phyloP scores from a whole-genome alignment of 2,797 vertebrate genomes.

The Alcedo quadribrachys region DNA sequence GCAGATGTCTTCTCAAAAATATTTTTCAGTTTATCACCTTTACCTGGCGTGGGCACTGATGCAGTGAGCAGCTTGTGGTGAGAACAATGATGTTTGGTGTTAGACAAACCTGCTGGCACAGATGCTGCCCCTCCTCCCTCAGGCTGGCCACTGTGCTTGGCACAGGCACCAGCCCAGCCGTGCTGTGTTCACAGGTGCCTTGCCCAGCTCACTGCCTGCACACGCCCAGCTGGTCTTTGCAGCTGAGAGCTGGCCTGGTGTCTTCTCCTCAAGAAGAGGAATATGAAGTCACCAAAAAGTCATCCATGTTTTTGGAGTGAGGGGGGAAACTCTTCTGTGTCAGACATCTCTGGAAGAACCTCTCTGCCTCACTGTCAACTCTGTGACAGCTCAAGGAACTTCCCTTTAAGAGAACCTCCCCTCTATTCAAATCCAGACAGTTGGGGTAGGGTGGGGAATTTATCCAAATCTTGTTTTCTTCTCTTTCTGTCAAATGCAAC shows the following conservation, averaged over 20 bases:
- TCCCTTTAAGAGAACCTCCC: constrained; percentile 13
- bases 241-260: background rate
- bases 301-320: background rate
- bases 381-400: constrained; percentile 27
- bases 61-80: background rate
- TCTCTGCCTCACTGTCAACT: background rate
- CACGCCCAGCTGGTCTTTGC: background rate
- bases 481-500: constrained; percentile 40
- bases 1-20: background rate
- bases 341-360: background rate
- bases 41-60: background rate
- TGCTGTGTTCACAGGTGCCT: background rate
- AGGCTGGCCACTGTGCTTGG: rapidly evolving
- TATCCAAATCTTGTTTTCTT: constrained; percentile 28
- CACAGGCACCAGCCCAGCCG: background rate
- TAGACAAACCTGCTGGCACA: background rate
- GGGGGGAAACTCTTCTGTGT: background rate
- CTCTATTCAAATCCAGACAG: constrained; percentile 9
- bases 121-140: background rate
- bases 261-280: background rate
- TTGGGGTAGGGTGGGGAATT: constrained; percentile 28
- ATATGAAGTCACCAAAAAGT: background rate
- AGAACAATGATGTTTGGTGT: background rate
- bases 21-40: background rate
- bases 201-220: background rate